These are phyloP conservation scores for Proteles cristata DNA, from an alignment of 2,113 vertebrate genomes.

Conservation along the genomic window DNA sequence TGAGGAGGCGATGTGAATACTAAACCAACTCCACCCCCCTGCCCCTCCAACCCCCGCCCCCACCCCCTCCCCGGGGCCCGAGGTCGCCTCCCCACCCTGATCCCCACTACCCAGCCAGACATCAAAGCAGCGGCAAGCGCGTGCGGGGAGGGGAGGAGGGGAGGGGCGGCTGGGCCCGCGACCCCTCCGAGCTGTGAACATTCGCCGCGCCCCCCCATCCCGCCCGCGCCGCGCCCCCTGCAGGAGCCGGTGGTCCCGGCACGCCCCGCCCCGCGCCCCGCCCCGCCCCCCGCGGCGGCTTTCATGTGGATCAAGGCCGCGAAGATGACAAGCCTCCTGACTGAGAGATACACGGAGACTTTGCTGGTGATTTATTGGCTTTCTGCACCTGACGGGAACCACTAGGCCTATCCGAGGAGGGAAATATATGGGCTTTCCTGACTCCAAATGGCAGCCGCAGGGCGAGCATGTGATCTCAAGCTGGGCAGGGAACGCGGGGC, in stretches of 20 bases:
- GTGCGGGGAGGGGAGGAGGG: background rate
- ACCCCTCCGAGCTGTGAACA: constrained; percentile 71
- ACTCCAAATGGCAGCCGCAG: constrained; percentile 86
- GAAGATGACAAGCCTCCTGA: constrained; percentile 87
- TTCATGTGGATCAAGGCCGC: constrained; percentile 88
- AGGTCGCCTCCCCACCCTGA: background rate
- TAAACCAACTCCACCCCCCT: background rate
- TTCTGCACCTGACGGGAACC: constrained; percentile 89
- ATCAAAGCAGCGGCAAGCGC: constrained; percentile 74
- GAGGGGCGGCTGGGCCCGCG: background rate
- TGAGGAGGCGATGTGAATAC: constrained; percentile 12
- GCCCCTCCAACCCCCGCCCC: too few species aligned
- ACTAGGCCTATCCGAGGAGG: constrained; percentile 84
- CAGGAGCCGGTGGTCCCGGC: background rate
- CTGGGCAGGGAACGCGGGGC: constrained; percentile 81
- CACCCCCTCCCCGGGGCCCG: background rate
- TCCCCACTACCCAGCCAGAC: background rate
- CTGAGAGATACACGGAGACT: constrained; percentile 86
- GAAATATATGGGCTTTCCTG: constrained; percentile 87
- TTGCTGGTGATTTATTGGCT: constrained; percentile 89
- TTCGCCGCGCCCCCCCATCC: constrained; percentile 34
- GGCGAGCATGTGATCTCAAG: constrained; percentile 78
- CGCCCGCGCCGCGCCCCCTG: background rate
- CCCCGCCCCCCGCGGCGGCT: constrained; percentile 76
- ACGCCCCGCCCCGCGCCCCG: background rate